A percentile compares a stretch with the other conserved stretches of the same genome.
Evolutionary conservation across 1,140 invertebrate species (phyloP).

Genomic region (Heliconius melpomene): DNA sequence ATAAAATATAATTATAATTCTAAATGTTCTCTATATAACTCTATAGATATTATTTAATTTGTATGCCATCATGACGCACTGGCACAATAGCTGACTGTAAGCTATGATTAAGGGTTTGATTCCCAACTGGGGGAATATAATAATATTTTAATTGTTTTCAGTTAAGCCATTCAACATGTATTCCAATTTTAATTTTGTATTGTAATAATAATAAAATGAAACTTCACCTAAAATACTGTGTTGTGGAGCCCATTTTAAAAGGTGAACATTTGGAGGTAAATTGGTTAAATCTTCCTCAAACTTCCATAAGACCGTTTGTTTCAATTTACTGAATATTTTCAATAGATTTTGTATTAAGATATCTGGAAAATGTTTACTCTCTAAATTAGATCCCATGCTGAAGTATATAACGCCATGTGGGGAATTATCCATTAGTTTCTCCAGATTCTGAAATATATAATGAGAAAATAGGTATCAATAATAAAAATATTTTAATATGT

Average conservation of each 20-base stretch:
- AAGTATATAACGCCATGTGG: constrained; percentile 83
- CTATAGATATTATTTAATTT: too few species aligned
- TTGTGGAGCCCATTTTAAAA: constrained; percentile 35
- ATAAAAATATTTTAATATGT: too few species aligned
- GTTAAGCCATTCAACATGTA: too few species aligned
- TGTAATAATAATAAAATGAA: not conserved
- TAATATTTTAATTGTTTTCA: too few species aligned
- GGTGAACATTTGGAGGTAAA: constrained; percentile 33
- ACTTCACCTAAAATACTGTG: constrained; percentile 53
- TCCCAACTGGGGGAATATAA: too few species aligned
- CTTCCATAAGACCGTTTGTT: constrained; percentile 66
- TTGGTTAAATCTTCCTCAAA: constrained; percentile 50
- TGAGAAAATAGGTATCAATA: too few species aligned
- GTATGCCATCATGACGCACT: too few species aligned
- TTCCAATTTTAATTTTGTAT: too few species aligned
- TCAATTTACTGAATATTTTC: constrained; percentile 51
- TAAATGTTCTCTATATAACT: too few species aligned
- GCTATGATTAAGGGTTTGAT: too few species aligned
- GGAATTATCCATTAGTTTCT: not conserved
- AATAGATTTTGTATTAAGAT: constrained; percentile 43
- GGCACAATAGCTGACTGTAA: too few species aligned
- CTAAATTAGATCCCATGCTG: constrained; percentile 83
- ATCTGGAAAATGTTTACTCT: constrained; percentile 64
- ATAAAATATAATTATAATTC: too few species aligned
- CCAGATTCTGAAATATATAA: not conserved